Percentiles rank a stretch among this genome's conserved stretches.
These are phyloP conservation scores for Xiphorhynchus erythropygius DNA, from an alignment of 2,797 vertebrate genomes.

Conservation along the genomic window DNA sequence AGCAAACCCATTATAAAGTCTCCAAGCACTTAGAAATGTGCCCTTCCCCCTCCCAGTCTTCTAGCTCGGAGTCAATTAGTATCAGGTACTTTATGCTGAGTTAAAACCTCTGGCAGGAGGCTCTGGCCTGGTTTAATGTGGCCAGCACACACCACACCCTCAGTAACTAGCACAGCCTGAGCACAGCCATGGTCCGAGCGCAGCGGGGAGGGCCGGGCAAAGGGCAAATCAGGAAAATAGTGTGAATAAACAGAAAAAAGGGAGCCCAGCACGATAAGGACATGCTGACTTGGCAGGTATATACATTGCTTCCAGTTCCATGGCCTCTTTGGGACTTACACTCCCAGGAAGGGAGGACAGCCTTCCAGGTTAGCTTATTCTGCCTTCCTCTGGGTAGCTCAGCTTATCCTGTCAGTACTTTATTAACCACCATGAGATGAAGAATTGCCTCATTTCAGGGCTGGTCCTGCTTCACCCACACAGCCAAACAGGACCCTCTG, in stretches of 20 bases:
- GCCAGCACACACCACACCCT: neutral
- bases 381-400: neutral
- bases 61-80: neutral
- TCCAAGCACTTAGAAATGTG: rapidly evolving
- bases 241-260: neutral
- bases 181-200: rapidly evolving
- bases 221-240: neutral
- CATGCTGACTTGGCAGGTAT: neutral
- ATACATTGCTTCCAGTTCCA: neutral
- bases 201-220: neutral
- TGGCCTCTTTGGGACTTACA: neutral
- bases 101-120: neutral
- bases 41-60: neutral
- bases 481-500: neutral
- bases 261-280: neutral
- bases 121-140: neutral
- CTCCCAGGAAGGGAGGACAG: neutral
- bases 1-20: neutral
- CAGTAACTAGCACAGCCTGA: rapidly evolving
- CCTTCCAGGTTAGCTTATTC: neutral
- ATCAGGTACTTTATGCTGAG: neutral
- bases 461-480: rapidly evolving
- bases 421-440: neutral
- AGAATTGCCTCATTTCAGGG: neutral
- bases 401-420: neutral